These are phyloP conservation scores for Ennomos quercinarius DNA, from an alignment of 2,888 invertebrate genomes.

Conservation along the genomic window DNA sequence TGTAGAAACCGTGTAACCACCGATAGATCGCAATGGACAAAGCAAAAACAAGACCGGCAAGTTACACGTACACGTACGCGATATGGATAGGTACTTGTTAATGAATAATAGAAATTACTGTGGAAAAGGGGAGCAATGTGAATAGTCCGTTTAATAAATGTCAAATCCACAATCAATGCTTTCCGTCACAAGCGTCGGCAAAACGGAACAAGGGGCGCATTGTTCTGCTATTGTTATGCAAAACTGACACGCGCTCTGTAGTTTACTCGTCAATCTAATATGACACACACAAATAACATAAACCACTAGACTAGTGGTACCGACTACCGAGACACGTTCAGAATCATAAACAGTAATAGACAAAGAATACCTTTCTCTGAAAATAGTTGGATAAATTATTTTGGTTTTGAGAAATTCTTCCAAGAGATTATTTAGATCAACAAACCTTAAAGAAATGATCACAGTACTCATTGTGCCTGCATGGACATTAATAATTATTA, in stretches of 20 bases:
- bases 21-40: slow-evolving; percentile 39
- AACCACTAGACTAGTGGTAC: slow-evolving; percentile 47
- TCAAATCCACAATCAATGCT: slow-evolving; percentile 44
- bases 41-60: slow-evolving; percentile 40
- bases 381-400: slow-evolving; percentile 1
- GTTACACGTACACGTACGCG: slow-evolving; percentile 26
- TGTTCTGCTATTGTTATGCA: slow-evolving; percentile 68
- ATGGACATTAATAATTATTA: slow-evolving; percentile 14
- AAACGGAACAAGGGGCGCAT: slow-evolving; percentile 54
- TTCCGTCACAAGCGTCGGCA: slow-evolving; percentile 46
- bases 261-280: slow-evolving; percentile 60
- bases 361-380: slow-evolving; percentile 40
- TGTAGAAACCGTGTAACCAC: slow-evolving; percentile 38
- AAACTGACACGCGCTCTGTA: slow-evolving; percentile 60
- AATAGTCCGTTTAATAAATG: slow-evolving; percentile 29
- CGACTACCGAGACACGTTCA: slow-evolving; percentile 42
- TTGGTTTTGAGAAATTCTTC: slow-evolving; percentile 3
- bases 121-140: slow-evolving; percentile 24
- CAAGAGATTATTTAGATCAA: background rate
- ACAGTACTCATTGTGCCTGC: slow-evolving; percentile 1
- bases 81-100: slow-evolving; percentile 41
- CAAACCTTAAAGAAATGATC: background rate
- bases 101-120: slow-evolving; percentile 34
- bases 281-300: slow-evolving; percentile 62
- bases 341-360: slow-evolving; percentile 48